A percentile compares a stretch with the other conserved stretches of the same genome.
Evolutionary conservation across 2,888 invertebrate genomes (phyloP).

Genomic region (Orthosia cruda): DNA sequence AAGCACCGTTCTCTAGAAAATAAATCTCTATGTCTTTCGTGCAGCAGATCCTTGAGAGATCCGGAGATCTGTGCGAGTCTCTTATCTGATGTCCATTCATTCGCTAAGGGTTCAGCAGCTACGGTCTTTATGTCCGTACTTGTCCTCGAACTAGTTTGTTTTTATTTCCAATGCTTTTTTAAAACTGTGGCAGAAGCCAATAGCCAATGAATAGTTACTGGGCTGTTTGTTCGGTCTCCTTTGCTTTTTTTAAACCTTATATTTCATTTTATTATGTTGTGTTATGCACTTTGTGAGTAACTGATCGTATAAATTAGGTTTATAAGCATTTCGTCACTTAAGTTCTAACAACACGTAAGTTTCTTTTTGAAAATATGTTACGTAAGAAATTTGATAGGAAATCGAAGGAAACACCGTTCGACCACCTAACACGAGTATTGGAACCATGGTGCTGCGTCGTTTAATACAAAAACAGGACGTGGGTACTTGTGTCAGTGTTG

Average conservation of each 20-base stretch:
- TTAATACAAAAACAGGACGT: no score
- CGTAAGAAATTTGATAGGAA: no score
- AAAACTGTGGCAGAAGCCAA: constrained; percentile 28
- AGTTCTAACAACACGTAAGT: no score
- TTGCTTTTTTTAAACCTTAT: constrained; percentile 23
- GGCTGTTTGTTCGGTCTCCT: constrained; percentile 16
- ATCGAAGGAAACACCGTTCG: no score
- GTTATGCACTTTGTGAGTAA: no score
- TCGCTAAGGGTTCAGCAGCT: constrained; percentile 56
- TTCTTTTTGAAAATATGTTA: no score
- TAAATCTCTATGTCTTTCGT: constrained; percentile 49
- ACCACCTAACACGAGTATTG: no score
- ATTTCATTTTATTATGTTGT: constrained; percentile 26
- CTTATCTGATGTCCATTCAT: constrained; percentile 71
- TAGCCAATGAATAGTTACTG: constrained; percentile 45
- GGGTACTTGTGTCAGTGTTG: no score
- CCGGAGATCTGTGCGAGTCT: constrained; percentile 65
- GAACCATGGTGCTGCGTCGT: no score
- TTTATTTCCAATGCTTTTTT: constrained; percentile 52
- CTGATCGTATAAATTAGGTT: background rate
- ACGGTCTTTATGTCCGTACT: constrained; percentile 54
- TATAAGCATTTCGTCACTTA: background rate
- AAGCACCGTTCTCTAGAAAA: constrained; percentile 4
- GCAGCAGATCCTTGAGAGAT: constrained; percentile 47
- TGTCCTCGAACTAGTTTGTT: constrained; percentile 45